A percentile compares a stretch with the other conserved stretches of the same genome.
Conservation (phyloP, 2,888 invertebrate species). For the Eupithecia abbreviata region DNA sequence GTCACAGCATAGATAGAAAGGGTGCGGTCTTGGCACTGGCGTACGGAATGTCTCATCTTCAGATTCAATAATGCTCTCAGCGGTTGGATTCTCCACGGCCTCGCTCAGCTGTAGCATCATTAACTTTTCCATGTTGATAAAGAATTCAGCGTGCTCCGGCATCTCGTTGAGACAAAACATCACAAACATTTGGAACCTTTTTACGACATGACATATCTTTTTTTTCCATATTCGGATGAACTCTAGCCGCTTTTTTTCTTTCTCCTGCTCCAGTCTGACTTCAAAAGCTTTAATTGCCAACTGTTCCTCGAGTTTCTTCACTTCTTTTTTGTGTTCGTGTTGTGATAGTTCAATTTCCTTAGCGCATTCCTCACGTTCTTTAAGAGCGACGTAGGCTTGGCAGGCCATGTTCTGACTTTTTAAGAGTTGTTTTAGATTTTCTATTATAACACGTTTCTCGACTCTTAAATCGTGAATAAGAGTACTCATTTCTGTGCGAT, state of each 20-base stretch:
- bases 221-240: slow-evolving; percentile 66
- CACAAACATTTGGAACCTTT: slow-evolving; percentile 72
- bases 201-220: slow-evolving; percentile 73
- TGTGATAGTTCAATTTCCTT: slow-evolving; percentile 58
- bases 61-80: slow-evolving; percentile 62
- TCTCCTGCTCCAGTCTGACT: slow-evolving; percentile 58
- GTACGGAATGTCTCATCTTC: slow-evolving; percentile 55
- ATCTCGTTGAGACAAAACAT: slow-evolving; percentile 66
- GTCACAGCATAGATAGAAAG: slow-evolving; percentile 71
- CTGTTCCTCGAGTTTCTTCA: slow-evolving; percentile 56
- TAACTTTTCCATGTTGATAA: slow-evolving; percentile 73
- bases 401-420: slow-evolving; percentile 75
- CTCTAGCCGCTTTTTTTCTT: slow-evolving; percentile 57
- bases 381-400: slow-evolving; percentile 74
- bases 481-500: slow-evolving; percentile 48
- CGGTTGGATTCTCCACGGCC: slow-evolving; percentile 59
- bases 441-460: slow-evolving; percentile 70
- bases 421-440: slow-evolving; percentile 64
- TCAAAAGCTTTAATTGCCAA: slow-evolving; percentile 62
- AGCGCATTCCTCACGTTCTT: slow-evolving; percentile 67
- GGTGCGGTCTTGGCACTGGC: slow-evolving; percentile 62
- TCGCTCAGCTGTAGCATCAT: slow-evolving; percentile 72
- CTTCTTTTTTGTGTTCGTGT: slow-evolving; percentile 62
- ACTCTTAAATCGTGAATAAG: slow-evolving; percentile 67
- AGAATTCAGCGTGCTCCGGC: slow-evolving; percentile 75